Percentiles rank a stretch among this genome's conserved stretches.
phyloP scores from a whole-genome alignment of 2,888 invertebrate species.

The Alloplasta piceator region DNA sequence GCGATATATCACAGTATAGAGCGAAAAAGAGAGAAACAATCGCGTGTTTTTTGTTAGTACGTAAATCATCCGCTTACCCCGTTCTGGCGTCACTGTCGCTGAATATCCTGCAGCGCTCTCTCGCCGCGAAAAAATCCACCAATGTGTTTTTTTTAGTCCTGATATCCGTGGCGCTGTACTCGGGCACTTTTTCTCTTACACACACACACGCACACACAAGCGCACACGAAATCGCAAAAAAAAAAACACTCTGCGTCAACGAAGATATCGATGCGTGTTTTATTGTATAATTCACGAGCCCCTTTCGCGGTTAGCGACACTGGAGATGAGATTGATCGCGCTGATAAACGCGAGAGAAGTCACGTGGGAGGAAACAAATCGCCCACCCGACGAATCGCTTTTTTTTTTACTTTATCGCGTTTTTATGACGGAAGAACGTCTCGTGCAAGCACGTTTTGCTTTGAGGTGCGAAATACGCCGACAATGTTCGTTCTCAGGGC shows the following conservation, averaged over 20 bases:
- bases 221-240: too few relatives aligned
- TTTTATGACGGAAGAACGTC: not conserved
- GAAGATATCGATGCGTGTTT: constrained; percentile 2
- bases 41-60: constrained; percentile 10
- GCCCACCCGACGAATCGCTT: not conserved
- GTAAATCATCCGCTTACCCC: constrained; percentile 13
- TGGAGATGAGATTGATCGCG: constrained; percentile 43
- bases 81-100: constrained; percentile 23
- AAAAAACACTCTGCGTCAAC: constrained; percentile 6
- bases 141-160: constrained; percentile 24
- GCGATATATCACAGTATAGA: not conserved
- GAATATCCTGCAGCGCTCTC: constrained; percentile 7
- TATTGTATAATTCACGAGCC: not conserved
- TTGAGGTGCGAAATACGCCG: constrained; percentile 12
- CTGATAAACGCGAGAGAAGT: not conserved
- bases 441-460: not conserved
- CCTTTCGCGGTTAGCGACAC: constrained; percentile 17
- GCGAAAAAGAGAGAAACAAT: not conserved
- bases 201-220: too few relatives aligned
- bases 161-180: constrained; percentile 49
- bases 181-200: constrained; percentile 9
- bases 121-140: constrained; percentile 4
- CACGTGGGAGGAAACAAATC: not conserved
- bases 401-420: constrained; percentile 2
- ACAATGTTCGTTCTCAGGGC: not conserved